Evolutionary conservation across 2,113 vertebrate genomes (phyloP).

Genomic region (Microcebus jonahi): DNA sequence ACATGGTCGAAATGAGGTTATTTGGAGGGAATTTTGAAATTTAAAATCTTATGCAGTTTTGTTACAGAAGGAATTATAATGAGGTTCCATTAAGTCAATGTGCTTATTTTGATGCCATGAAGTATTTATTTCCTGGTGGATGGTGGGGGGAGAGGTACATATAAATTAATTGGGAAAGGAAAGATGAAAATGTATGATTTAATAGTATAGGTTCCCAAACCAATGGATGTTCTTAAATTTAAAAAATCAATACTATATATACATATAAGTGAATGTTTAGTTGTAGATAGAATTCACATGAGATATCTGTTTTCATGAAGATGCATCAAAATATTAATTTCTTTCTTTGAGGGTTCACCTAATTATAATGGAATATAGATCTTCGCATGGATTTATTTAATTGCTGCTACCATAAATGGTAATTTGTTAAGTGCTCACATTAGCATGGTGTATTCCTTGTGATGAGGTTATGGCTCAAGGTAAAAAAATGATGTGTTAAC

Average conservation of each 20-base stretch:
- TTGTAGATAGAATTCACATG: slow-evolving; percentile 43
- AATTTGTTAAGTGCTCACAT: neutral
- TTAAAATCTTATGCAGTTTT: neutral
- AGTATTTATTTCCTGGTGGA: neutral
- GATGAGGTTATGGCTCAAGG: neutral
- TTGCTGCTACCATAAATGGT: neutral
- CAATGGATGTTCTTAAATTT: slow-evolving; percentile 53
- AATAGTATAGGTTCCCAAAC: slow-evolving; percentile 29
- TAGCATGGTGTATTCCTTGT: neutral
- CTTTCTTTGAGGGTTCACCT: neutral
- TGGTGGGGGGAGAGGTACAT: neutral
- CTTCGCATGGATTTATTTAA: neutral
- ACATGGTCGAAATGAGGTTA: neutral
- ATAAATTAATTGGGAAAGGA: slow-evolving; percentile 48
- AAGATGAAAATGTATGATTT: slow-evolving; percentile 52
- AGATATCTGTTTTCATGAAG: slow-evolving; percentile 61
- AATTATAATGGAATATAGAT: slow-evolving; percentile 37
- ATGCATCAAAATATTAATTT: neutral
- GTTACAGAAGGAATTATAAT: neutral
- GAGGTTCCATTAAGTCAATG: neutral
- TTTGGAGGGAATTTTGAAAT: neutral
- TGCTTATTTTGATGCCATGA: neutral
- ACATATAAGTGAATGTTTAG: neutral
- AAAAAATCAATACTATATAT: slow-evolving; percentile 39
- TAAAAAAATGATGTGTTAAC: neutral